Evolutionary conservation across 2,888 invertebrate species (phyloP).

Genomic region (Agrotis exclamationis): DNA sequence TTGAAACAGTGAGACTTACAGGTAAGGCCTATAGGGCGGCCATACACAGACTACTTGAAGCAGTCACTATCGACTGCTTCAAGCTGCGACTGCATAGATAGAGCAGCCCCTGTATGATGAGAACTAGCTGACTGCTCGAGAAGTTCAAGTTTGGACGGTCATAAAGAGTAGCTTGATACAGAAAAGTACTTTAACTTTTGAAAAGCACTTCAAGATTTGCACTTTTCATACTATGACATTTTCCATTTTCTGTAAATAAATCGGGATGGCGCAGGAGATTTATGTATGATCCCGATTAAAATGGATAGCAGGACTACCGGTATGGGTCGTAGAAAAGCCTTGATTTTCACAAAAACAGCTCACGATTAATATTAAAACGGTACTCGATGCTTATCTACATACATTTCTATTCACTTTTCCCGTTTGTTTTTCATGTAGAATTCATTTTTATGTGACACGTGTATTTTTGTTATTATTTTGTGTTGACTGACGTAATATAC

Average conservation of each 20-base stretch:
- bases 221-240: neutral
- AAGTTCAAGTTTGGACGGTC: too few species aligned
- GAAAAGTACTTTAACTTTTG: neutral
- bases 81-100: too few species aligned
- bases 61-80: too few species aligned
- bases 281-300: constrained; percentile 1
- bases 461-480: constrained; percentile 14
- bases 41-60: too few species aligned
- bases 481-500: too few species aligned
- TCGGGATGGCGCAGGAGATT: constrained; percentile 3
- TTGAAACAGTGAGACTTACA: too few species aligned
- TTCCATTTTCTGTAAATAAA: neutral
- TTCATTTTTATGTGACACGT: constrained; percentile 19
- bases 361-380: constrained; percentile 31
- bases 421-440: constrained; percentile 31
- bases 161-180: neutral
- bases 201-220: neutral
- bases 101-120: too few species aligned
- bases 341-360: constrained; percentile 26
- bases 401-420: constrained; percentile 46
- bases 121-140: too few species aligned
- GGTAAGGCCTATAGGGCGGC: too few species aligned
- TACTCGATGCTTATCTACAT: constrained; percentile 30
- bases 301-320: constrained; percentile 13
- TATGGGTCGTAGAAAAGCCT: constrained; percentile 23